These are phyloP conservation scores for Trachops cirrhosus DNA, from an alignment of 2,797 vertebrate species.

Conservation along the genomic window DNA sequence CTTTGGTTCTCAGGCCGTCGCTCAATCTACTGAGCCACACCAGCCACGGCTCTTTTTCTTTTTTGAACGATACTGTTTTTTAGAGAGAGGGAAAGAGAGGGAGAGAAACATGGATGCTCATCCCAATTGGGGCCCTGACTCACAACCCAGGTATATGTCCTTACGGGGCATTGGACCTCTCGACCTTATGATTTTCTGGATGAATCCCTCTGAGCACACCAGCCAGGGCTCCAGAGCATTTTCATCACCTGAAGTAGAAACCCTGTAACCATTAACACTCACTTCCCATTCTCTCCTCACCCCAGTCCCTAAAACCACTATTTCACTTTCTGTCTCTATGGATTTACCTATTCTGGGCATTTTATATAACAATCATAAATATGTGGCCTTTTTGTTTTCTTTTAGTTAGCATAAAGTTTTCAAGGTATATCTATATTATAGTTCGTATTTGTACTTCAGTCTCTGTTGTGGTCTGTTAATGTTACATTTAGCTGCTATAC, in stretches of 20 bases:
- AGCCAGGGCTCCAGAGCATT: neutral
- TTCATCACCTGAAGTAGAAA: neutral
- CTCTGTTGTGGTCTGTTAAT: neutral
- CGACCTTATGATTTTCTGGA: too few species aligned
- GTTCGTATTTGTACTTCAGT: neutral
- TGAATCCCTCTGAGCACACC: too few species aligned
- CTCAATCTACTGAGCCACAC: too few species aligned
- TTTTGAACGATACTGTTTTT: neutral
- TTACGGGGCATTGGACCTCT: too few species aligned
- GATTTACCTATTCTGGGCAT: neutral
- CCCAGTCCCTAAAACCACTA: neutral
- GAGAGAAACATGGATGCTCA: too few species aligned
- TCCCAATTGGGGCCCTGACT: too few species aligned
- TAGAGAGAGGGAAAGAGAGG: too few species aligned
- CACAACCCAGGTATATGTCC: too few species aligned
- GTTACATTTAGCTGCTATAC: neutral
- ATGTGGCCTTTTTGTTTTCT: neutral
- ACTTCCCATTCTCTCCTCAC: neutral
- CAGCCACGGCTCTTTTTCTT: too few species aligned
- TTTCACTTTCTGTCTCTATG: neutral
- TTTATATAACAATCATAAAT: neutral
- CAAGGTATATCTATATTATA: neutral
- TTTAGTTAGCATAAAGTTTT: neutral
- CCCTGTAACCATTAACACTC: neutral
- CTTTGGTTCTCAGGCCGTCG: too few species aligned